These are phyloP conservation scores for Chymomyza procnemis DNA, from an alignment of 2,888 invertebrate species.

Conservation along the genomic window DNA sequence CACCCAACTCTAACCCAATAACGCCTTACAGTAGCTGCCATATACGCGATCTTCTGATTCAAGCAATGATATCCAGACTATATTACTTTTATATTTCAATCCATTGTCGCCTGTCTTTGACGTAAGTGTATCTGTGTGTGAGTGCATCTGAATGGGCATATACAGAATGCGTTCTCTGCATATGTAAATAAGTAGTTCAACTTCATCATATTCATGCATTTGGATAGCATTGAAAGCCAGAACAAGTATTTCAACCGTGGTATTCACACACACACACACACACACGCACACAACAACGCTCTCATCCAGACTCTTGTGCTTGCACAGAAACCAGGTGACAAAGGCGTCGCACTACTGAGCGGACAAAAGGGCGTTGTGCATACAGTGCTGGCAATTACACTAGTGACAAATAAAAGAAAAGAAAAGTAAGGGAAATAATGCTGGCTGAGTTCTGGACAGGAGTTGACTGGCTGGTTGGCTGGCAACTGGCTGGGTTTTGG, in stretches of 20 bases:
- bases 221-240: constrained; percentile 42
- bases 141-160: neutral
- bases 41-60: too few relatives aligned
- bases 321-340: constrained; percentile 30
- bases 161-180: neutral
- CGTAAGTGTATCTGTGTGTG: neutral
- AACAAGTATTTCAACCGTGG: constrained; percentile 40
- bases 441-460: neutral
- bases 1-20: too few relatives aligned
- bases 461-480: constrained; percentile 14
- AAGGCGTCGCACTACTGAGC: neutral
- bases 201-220: constrained; percentile 37
- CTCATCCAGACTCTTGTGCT: too few relatives aligned
- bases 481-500: constrained; percentile 2
- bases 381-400: constrained; percentile 49
- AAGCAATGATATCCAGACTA: neutral
- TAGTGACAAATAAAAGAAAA: constrained; percentile 10
- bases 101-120: neutral
- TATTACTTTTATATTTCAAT: neutral
- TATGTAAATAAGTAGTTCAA: constrained; percentile 53
- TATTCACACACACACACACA: constrained; percentile 55
- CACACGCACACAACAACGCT: constrained; percentile 18
- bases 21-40: too few relatives aligned
- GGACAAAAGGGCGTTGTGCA: constrained; percentile 33
- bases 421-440: neutral